Evolutionary conservation across 2,888 invertebrate species (phyloP), one percentile per base, ranked within the genome.

Genomic region (Orthonevra nobilis): DNA sequence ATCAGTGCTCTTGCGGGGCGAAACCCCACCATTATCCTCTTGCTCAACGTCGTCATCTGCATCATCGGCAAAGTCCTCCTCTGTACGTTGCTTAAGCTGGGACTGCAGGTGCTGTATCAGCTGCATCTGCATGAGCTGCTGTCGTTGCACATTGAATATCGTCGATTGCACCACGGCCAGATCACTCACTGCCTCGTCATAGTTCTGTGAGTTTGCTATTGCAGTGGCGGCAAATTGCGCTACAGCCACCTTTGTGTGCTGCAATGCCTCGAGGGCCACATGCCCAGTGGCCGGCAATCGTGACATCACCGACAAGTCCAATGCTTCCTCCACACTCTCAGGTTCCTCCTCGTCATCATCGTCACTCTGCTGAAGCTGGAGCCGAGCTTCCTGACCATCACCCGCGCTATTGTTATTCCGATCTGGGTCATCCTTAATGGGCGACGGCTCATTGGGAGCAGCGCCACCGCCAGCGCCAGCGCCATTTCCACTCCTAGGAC

Each of bases 51-150:
- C 79, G 1, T 36, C 60, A 36, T 77, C 79, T 2, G 72, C 79
- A 3, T 72, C 58, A 4, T 58, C 63, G 7, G 42, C 60, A 23
- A 26, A 30, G 23, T 69, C 68, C 4, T 64, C 66, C 20, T 42
- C 52, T 9, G 83, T 73, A 4, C 84, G 82, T 30, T 86, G 84
- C 73, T 86, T 86, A 81, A 97, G 90, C 89, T 97, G 97, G 84
- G 95, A 95, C 90, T 97, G 97, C 83, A 98, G 90, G 88, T 98
- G 97, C 85, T 96, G 96, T 86, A 98, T 97, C 85, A 98, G 90
- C 90, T 97, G 97, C 84, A 98, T 90, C 90, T 98, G 97, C 89
- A 97, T 93, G 85, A 97, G 93, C 91, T 98, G 97, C 90, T 98
- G 98, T 86, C 97, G 96, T 89, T 98, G 97, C 82, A 98, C 91